These are phyloP conservation scores for Physeter macrocephalus DNA, from an alignment of 2,113 vertebrate genomes.

Conservation along the genomic window DNA sequence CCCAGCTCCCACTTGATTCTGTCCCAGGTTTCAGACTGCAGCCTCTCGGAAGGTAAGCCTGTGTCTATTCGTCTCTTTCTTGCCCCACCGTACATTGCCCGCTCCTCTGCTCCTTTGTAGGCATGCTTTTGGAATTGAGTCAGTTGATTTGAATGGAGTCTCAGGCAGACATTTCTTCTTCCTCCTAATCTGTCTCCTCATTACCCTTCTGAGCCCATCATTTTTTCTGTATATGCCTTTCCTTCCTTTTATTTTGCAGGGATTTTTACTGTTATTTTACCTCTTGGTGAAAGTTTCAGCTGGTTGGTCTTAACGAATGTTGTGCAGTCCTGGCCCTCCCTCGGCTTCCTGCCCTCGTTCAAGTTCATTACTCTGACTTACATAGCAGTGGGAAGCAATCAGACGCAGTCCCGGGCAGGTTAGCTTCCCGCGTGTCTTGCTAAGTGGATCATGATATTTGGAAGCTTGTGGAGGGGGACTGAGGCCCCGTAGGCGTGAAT, in stretches of 20 bases:
- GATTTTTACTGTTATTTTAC: constrained; percentile 12
- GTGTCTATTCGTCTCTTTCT: background rate
- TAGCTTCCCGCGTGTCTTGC: background rate
- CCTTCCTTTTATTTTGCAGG: background rate
- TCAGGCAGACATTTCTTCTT: background rate
- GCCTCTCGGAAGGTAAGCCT: background rate
- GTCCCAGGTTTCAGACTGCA: background rate
- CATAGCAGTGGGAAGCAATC: background rate
- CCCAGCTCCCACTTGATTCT: background rate
- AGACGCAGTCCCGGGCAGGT: background rate
- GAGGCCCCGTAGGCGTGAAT: background rate
- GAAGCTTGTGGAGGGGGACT: background rate
- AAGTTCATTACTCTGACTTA: constrained; percentile 45
- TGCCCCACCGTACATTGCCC: background rate
- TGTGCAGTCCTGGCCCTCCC: background rate
- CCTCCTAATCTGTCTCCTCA: background rate
- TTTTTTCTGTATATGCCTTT: background rate
- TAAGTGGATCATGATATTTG: constrained; percentile 36
- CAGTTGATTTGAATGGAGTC: background rate
- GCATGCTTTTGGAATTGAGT: background rate
- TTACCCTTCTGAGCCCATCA: background rate
- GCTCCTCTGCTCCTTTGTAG: background rate
- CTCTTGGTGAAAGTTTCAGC: constrained; percentile 4
- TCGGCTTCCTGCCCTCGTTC: constrained; percentile 46
- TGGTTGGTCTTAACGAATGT: constrained; percentile 27